These are phyloP conservation scores for Hydrophis major DNA, from an alignment of 2,797 vertebrate genomes.

Conservation along the genomic window DNA sequence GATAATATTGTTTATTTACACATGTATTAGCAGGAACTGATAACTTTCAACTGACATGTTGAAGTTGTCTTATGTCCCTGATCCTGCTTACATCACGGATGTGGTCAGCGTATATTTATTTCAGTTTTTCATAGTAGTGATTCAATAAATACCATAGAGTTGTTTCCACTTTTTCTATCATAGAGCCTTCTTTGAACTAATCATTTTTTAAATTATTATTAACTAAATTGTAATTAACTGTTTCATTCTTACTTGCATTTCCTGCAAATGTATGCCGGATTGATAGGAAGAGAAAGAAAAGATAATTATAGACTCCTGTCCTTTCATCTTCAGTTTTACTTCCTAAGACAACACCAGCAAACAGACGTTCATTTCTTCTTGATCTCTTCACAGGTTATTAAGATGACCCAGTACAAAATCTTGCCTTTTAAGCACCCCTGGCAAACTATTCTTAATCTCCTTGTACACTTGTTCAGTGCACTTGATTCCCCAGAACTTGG, in stretches of 20 bases:
- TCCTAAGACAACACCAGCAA: neutral
- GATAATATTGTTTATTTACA: neutral
- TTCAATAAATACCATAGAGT: neutral
- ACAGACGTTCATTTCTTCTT: neutral
- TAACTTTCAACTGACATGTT: neutral
- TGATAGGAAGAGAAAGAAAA: neutral
- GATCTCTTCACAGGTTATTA: neutral
- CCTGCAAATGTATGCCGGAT: neutral
- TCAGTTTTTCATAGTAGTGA: neutral
- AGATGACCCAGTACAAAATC: neutral
- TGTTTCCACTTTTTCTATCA: neutral
- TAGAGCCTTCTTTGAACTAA: neutral
- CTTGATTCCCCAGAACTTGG: neutral
- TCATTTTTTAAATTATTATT: neutral
- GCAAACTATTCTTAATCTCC: neutral
- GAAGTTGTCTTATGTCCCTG: neutral
- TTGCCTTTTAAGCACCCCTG: neutral
- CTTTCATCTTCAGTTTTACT: neutral
- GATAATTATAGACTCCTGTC: neutral
- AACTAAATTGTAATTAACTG: neutral
- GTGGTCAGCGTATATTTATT: neutral
- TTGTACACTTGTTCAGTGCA: neutral
- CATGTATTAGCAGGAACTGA: neutral
- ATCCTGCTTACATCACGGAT: neutral
- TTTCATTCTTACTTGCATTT: neutral